Evolutionary conservation across 2,888 invertebrate species (phyloP), one percentile per base, ranked within the genome.

Genomic region (Dioctria linearis): DNA sequence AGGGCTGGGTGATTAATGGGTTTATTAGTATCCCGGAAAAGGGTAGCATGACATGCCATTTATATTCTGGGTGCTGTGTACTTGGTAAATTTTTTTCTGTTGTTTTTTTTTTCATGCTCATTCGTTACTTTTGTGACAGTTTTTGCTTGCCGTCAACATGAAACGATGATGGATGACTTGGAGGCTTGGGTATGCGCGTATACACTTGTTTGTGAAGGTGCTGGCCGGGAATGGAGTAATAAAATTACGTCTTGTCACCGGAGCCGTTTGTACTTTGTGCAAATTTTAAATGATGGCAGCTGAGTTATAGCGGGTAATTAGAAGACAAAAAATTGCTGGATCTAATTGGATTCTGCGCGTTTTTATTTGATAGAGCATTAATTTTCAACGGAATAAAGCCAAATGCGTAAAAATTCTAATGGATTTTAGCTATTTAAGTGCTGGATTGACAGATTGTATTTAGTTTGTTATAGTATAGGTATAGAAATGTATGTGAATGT

Each of bases 1-100:
- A 49, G 69, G 54, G 67, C 46, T 65, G 69, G 46, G 80, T 82
- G 82, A 82, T 82, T 82, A 82, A 82, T 82, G 80, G 75, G 80
- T 82, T 82, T 82, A 82, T 82, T 82, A 82, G 82, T 82, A 80
- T 65, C 79, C 79, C 82, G 82, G 80, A 82, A 82, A 25, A 73
- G 82, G 82, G 82, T 82, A 80, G 75, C 79, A 80, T 80, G 82
- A 80, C 82, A 79, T 80, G 82, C 75, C 82, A 82, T 82, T 82
- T 80, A 25, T 25, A 82, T 82, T 80, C 79, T 81, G 71, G 81
- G 76, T 79, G 76, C 80, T 59, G 54, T 67, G 81, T 81, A 81
- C 81, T 81, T 76, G 65, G 81, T 81, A 73, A 80, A 66, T 9
- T 75, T 75, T 59, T 80, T 80, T 80, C 73, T 49, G 66, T 51